A percentile compares a stretch with the other conserved stretches of the same genome.
phyloP scores from a whole-genome alignment of 2,113 vertebrate species.

The Monopterus albus region DNA sequence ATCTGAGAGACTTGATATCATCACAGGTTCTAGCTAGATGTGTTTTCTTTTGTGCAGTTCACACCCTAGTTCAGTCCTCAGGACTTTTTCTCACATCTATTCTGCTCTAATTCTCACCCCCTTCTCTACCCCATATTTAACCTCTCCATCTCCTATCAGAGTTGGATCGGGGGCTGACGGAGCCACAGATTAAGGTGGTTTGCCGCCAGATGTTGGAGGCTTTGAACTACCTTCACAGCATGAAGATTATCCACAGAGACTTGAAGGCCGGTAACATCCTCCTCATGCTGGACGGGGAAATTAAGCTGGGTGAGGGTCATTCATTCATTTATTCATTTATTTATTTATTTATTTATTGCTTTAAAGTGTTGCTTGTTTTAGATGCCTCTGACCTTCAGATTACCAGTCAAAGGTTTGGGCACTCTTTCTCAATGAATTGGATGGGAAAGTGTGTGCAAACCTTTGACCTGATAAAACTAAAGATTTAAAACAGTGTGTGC shows the following conservation, averaged over 20 bases:
- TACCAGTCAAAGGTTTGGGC: no score
- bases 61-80: not conserved
- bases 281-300: conserved; percentile 92
- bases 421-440: no score
- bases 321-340: no score
- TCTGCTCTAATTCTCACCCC: not conserved
- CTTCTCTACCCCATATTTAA: not conserved
- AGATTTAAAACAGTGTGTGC: no score
- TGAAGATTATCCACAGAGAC: conserved; percentile 97
- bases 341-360: no score
- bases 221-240: conserved; percentile 90
- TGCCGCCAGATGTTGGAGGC: conserved; percentile 96
- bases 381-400: no score
- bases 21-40: no score
- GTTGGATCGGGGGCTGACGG: conserved; percentile 90
- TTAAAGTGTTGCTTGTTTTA: no score
- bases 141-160: conserved; percentile 77
- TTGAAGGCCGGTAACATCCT: conserved; percentile 97
- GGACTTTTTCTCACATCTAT: not conserved
- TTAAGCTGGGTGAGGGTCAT: conserved; percentile 90
- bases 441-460: no score
- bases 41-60: conserved; percentile 16
- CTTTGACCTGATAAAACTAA: no score
- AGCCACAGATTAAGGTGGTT: conserved; percentile 94
- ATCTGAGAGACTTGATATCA: conserved; percentile 27